Evolutionary conservation across 2,113 vertebrate genomes (phyloP).

Genomic region (Oryzias curvinotus): DNA sequence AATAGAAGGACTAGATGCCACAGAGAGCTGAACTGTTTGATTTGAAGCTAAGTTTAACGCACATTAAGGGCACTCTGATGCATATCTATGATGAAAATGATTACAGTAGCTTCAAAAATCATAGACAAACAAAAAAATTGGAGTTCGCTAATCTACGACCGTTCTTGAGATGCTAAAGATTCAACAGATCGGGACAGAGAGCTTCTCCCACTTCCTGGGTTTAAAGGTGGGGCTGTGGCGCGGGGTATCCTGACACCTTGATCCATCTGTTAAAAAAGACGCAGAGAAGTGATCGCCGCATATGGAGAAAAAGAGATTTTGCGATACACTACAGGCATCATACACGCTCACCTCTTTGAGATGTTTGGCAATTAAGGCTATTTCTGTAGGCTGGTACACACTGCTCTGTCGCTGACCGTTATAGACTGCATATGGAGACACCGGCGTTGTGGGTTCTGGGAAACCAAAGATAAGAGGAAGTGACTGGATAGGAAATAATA

Average conservation of each 20-base stretch:
- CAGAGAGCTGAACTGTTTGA: no score
- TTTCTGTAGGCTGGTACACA: slow-evolving; percentile 92
- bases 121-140: not conserved
- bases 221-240: slow-evolving; percentile 71
- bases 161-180: slow-evolving; percentile 45
- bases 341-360: slow-evolving; percentile 71
- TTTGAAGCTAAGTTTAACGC: no score
- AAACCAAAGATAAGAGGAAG: not conserved
- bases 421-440: slow-evolving; percentile 85
- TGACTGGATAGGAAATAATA: not conserved
- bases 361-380: slow-evolving; percentile 87
- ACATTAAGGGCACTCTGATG: no score
- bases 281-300: not conserved
- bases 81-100: not conserved
- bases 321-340: no score
- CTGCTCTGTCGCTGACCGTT: slow-evolving; percentile 82
- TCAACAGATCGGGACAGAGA: slow-evolving; percentile 76
- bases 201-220: slow-evolving; percentile 67
- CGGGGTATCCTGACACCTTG: slow-evolving; percentile 79
- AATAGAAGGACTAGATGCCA: no score
- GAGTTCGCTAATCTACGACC: not conserved
- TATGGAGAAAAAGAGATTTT: not conserved
- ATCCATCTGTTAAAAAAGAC: slow-evolving; percentile 61
- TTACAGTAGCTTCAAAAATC: not conserved
- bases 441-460: slow-evolving; percentile 74